phyloP scores from a whole-genome alignment of 2,888 invertebrate genomes.

The Maniola hyperantus region DNA sequence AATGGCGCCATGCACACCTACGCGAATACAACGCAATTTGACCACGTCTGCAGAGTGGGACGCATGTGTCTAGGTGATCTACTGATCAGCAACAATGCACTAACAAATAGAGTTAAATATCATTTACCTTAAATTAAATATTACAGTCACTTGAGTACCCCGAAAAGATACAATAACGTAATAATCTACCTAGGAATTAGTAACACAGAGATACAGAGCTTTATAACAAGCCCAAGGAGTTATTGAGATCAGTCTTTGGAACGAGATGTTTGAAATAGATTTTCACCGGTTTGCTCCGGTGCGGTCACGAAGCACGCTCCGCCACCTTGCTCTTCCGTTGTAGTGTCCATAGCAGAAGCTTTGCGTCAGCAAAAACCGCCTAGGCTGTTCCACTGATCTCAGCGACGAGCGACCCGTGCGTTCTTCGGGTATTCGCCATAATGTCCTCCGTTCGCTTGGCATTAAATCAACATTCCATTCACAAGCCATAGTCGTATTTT shows the following conservation, averaged over 20 bases:
- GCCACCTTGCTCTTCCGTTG: constrained; percentile 50
- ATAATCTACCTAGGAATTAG: constrained; percentile 74
- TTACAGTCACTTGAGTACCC: constrained; percentile 70
- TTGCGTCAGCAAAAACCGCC: constrained; percentile 67
- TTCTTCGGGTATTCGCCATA: constrained; percentile 74
- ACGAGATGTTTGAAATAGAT: constrained; percentile 63
- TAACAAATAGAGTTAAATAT: constrained; percentile 33
- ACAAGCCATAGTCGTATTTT: constrained; percentile 66
- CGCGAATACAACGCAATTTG: too few relatives aligned
- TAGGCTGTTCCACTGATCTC: constrained; percentile 78
- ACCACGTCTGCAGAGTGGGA: too few relatives aligned
- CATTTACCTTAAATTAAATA: constrained; percentile 70
- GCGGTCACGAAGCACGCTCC: constrained; percentile 49
- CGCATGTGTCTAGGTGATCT: too few relatives aligned
- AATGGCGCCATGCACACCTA: too few relatives aligned
- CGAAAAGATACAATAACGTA: constrained; percentile 62
- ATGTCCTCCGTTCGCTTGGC: constrained; percentile 72
- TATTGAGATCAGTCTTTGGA: constrained; percentile 72
- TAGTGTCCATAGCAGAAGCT: constrained; percentile 66
- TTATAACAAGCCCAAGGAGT: constrained; percentile 74
- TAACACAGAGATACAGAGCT: constrained; percentile 78
- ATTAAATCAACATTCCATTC: constrained; percentile 65
- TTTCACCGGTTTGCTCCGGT: constrained; percentile 43
- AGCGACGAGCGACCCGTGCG: constrained; percentile 61
- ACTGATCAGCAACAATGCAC: too few relatives aligned